These are phyloP conservation scores for Drosophila sp. DNA, from an alignment of 1,140 invertebrate genomes.

Conservation along the genomic window DNA sequence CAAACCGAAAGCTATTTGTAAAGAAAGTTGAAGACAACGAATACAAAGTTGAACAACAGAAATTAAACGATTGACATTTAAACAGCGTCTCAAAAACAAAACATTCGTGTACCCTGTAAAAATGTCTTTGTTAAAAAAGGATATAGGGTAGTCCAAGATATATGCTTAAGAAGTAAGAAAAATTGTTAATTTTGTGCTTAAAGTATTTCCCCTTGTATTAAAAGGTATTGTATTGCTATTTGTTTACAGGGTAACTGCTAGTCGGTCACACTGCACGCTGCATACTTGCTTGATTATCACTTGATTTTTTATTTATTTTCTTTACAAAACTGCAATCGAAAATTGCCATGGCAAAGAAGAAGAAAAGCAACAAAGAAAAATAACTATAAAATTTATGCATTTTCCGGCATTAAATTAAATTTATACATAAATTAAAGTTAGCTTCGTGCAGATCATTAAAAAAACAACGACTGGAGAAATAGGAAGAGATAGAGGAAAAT, in stretches of 20 bases:
- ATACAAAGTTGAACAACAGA: constrained; percentile 23
- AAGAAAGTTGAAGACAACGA: constrained; percentile 34
- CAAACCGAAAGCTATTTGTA: constrained; percentile 34
- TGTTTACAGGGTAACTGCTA: background rate
- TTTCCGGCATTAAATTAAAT: constrained; percentile 82
- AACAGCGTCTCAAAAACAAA: constrained; percentile 8
- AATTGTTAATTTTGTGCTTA: too few relatives aligned
- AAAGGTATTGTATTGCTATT: background rate
- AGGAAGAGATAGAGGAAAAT: constrained; percentile 14
- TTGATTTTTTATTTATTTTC: constrained; percentile 44
- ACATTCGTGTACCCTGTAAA: constrained; percentile 21
- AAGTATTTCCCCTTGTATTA: too few relatives aligned
- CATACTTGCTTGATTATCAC: constrained; percentile 1
- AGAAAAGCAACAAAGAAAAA: constrained; percentile 11
- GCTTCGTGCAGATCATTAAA: constrained; percentile 81
- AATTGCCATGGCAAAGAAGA: constrained; percentile 28
- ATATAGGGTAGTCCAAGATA: background rate
- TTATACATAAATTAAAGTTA: constrained; percentile 83
- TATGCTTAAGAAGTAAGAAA: too few relatives aligned
- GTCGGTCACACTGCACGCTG: background rate
- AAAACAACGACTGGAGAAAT: constrained; percentile 11
- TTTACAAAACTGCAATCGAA: constrained; percentile 62
- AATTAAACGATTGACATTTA: constrained; percentile 59
- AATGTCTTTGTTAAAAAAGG: background rate
- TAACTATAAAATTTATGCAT: constrained; percentile 59